A percentile compares a stretch with the other conserved stretches of the same genome.
These are phyloP conservation scores for Drosophila ananassae DNA, from an alignment of 1,140 invertebrate species.

Conservation along the genomic window DNA sequence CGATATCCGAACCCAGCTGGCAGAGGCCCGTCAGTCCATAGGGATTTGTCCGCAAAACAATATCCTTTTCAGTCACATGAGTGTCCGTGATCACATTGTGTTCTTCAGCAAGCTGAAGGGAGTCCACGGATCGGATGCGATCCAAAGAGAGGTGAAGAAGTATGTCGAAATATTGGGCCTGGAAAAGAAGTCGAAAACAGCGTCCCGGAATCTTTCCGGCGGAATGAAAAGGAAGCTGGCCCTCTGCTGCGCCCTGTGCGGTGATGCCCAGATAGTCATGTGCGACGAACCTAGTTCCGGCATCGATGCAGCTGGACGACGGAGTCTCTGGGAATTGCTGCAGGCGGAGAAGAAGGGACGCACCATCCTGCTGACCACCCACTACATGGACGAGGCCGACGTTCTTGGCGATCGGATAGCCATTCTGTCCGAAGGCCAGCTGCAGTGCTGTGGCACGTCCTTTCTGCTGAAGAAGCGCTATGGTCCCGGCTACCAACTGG, in stretches of 20 bases:
- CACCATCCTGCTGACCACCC: conserved; percentile 96
- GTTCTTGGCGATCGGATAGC: conserved; percentile 96
- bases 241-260: conserved; percentile 90
- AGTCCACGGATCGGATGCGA: conserved; percentile 84
- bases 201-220: conserved; percentile 89
- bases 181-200: conserved; percentile 85
- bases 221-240: conserved; percentile 94
- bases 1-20: conserved; percentile 87
- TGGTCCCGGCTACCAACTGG: conserved; percentile 85
- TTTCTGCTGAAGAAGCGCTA: conserved; percentile 94
- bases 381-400: conserved; percentile 99
- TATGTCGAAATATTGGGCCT: conserved; percentile 89
- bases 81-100: conserved; percentile 94
- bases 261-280: conserved; percentile 88
- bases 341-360: conserved; percentile 85
- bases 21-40: conserved; percentile 88
- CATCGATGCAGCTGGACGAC: conserved; percentile 96
- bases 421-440: conserved; percentile 91
- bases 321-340: conserved; percentile 95
- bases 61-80: conserved; percentile 95
- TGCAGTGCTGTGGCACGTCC: conserved; percentile 93
- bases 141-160: conserved; percentile 86
- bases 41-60: conserved; percentile 98
- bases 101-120: conserved; percentile 93
- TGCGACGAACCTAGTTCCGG: conserved; percentile 97